Evolutionary conservation across 2,113 vertebrate genomes (phyloP).

Genomic region (Rana temporaria): DNA sequence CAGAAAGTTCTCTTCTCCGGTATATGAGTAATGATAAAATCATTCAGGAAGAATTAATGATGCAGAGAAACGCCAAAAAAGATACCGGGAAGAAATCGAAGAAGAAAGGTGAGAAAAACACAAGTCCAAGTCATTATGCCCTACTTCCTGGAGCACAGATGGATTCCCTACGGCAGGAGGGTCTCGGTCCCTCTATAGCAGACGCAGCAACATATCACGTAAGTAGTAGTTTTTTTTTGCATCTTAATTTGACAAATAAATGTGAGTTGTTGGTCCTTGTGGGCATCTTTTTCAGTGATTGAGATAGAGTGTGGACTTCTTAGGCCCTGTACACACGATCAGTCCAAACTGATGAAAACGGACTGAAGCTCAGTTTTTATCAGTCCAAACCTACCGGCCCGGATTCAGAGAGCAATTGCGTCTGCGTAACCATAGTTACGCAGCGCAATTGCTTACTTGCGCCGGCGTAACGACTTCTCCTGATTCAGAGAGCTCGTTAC

Average conservation of each 20-base stretch:
- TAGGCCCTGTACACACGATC: too few species aligned
- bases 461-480: too few species aligned
- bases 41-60: conserved; percentile 89
- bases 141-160: conserved; percentile 90
- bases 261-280: too few species aligned
- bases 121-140: conserved; percentile 92
- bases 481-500: too few species aligned
- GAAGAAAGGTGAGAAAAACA: conserved; percentile 94
- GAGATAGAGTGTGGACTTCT: too few species aligned
- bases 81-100: conserved; percentile 92
- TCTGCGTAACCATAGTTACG: too few species aligned
- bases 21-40: conserved; percentile 93
- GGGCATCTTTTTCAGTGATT: too few species aligned
- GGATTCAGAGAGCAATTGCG: too few species aligned
- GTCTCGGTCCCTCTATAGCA: conserved; percentile 87
- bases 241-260: neutral
- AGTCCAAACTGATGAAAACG: too few species aligned
- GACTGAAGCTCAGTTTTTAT: too few species aligned
- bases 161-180: conserved; percentile 88
- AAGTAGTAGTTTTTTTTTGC: conserved; percentile 66
- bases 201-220: conserved; percentile 92
- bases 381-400: too few species aligned
- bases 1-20: conserved; percentile 90
- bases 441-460: too few species aligned
- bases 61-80: conserved; percentile 86